Evolutionary conservation across 1,140 invertebrate genomes (phyloP).

Genomic region (Zaprionus vittiger): DNA sequence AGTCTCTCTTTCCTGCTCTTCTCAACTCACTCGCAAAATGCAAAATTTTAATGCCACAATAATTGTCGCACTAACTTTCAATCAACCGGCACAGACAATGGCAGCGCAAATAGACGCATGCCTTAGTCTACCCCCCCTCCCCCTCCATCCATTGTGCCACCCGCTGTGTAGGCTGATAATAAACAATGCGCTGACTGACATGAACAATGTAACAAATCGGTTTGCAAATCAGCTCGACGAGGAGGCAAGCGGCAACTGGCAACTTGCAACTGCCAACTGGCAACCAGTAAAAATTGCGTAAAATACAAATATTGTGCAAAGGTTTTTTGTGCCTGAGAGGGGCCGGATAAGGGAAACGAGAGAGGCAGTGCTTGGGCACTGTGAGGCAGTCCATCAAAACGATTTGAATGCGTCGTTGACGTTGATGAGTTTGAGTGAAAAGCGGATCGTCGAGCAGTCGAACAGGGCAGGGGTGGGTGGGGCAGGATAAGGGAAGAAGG

Average conservation of each 20-base stretch:
- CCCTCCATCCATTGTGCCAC: background rate
- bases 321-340: constrained; percentile 60
- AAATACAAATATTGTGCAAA: constrained; percentile 83
- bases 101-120: constrained; percentile 47
- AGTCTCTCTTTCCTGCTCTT: background rate
- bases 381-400: constrained; percentile 77
- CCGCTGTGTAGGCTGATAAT: constrained; percentile 53
- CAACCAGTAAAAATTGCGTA: constrained; percentile 80
- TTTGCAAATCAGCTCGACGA: constrained; percentile 66
- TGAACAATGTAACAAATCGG: constrained; percentile 77
- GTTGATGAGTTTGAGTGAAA: constrained; percentile 83
- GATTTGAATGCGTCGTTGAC: constrained; percentile 84
- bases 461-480: constrained; percentile 7
- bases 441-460: constrained; percentile 55
- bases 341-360: constrained; percentile 22
- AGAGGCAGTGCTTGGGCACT: constrained; percentile 15
- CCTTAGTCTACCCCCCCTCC: constrained; percentile 29
- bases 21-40: background rate
- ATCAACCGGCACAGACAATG: constrained; percentile 64
- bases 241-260: background rate
- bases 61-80: constrained; percentile 77
- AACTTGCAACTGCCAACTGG: constrained; percentile 52
- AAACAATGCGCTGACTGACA: constrained; percentile 76
- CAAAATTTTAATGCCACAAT: constrained; percentile 66
- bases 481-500: background rate